These are phyloP conservation scores for Chymomyza caudatula DNA, from an alignment of 2,888 invertebrate species.

Conservation along the genomic window DNA sequence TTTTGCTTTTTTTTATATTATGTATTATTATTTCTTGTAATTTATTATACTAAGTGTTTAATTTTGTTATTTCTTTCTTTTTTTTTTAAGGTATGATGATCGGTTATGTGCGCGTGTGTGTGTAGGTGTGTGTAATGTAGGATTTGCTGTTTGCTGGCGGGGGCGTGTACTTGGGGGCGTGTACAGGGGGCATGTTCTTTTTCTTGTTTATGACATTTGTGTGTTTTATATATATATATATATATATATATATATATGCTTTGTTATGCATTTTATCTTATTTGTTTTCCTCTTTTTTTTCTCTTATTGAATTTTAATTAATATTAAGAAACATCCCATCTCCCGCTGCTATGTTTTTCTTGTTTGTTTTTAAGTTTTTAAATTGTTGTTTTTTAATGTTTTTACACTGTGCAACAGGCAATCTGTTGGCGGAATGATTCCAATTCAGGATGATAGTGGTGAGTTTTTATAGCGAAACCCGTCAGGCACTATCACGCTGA, in stretches of 20 bases:
- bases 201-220: slow-evolving; percentile 13
- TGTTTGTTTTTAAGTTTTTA: not conserved
- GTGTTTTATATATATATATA: slow-evolving; percentile 42
- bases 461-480: too few relatives aligned
- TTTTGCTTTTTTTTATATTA: slow-evolving; percentile 2
- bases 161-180: not conserved
- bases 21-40: slow-evolving; percentile 29
- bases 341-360: slow-evolving; percentile 9
- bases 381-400: not conserved
- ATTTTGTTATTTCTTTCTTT: slow-evolving; percentile 1
- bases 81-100: not conserved
- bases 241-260: slow-evolving; percentile 52
- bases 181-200: slow-evolving; percentile 3
- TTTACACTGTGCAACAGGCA: too few relatives aligned
- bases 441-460: too few relatives aligned
- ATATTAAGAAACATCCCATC: slow-evolving; percentile 61
- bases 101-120: slow-evolving; percentile 5
- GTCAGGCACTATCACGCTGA: too few relatives aligned
- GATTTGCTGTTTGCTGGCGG: not conserved
- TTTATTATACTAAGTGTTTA: slow-evolving; percentile 60
- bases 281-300: slow-evolving; percentile 37
- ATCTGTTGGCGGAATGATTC: too few relatives aligned
- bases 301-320: slow-evolving; percentile 67
- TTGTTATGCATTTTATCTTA: slow-evolving; percentile 18
- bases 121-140: not conserved